phyloP scores from a whole-genome alignment of 1,140 invertebrate species.

The Chrysomallon squamiferum region DNA sequence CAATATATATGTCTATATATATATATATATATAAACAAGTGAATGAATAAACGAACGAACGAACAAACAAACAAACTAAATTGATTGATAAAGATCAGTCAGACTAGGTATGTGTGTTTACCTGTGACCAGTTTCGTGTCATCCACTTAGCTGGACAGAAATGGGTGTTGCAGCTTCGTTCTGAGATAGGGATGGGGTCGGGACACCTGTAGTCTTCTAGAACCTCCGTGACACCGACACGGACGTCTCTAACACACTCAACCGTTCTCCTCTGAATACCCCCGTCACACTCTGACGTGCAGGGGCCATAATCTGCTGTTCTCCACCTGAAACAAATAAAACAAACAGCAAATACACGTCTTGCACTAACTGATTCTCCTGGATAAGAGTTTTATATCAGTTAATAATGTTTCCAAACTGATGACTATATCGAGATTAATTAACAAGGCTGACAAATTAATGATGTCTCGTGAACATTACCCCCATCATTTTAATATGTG shows the following conservation, averaged over 20 bases:
- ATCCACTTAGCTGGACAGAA: conserved; percentile 36
- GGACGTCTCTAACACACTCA: conserved; percentile 88
- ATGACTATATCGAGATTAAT: no score
- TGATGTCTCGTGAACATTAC: background rate
- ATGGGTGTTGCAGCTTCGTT: conserved; percentile 33
- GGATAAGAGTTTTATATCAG: background rate
- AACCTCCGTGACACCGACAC: conserved; percentile 75
- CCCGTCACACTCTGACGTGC: conserved; percentile 87
- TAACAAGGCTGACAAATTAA: background rate
- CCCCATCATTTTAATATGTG: no score
- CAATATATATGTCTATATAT: no score
- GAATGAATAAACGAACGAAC: no score
- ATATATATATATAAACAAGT: no score
- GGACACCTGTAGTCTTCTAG: conserved; percentile 29
- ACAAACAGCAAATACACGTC: background rate
- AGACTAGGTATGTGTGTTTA: no score
- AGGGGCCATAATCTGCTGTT: conserved; percentile 84
- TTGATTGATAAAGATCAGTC: no score
- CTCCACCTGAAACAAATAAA: conserved; percentile 76
- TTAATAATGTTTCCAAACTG: background rate
- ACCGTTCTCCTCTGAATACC: conserved; percentile 84
- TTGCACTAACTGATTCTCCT: background rate
- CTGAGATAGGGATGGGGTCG: conserved; percentile 27
- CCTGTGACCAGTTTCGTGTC: conserved; percentile 30
- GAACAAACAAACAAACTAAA: no score